phyloP scores from a whole-genome alignment of 2,797 vertebrate species.

The Trachops cirrhosus region DNA sequence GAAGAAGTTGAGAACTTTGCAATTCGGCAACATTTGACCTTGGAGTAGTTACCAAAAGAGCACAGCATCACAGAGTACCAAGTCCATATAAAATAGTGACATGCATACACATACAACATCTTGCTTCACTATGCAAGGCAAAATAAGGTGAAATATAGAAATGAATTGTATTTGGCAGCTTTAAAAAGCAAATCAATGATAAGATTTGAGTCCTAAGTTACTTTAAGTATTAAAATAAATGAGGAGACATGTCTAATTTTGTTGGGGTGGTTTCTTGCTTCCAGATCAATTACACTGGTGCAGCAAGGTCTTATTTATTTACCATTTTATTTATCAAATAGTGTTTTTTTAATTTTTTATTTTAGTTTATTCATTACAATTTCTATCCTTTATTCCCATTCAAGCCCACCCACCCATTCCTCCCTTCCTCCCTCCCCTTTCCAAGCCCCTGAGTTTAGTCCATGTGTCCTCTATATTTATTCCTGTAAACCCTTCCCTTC shows the following conservation, averaged over 20 bases:
- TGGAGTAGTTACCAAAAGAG: neutral
- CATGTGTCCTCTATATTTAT: too few species aligned
- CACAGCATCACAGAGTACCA: neutral
- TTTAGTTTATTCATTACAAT: too few species aligned
- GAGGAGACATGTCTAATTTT: neutral
- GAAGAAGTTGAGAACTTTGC: neutral
- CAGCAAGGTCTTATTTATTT: neutral
- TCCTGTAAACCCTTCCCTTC: too few species aligned
- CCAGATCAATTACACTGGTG: neutral
- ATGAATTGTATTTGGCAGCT: neutral
- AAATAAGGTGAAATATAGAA: neutral
- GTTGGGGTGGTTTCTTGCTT: neutral
- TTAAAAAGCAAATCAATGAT: neutral
- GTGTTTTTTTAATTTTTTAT: too few species aligned
- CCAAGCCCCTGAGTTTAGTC: too few species aligned
- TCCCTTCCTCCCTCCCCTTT: too few species aligned
- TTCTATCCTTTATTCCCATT: too few species aligned
- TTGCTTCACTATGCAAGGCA: neutral
- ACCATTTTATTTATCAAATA: too few species aligned
- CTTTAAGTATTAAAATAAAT: neutral
- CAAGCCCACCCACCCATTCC: too few species aligned
- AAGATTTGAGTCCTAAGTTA: neutral
- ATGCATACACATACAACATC: rapidly evolving
- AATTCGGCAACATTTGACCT: neutral
- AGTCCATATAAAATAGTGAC: neutral